phyloP scores from a whole-genome alignment of 2,888 invertebrate species.

The Nomada flava region DNA sequence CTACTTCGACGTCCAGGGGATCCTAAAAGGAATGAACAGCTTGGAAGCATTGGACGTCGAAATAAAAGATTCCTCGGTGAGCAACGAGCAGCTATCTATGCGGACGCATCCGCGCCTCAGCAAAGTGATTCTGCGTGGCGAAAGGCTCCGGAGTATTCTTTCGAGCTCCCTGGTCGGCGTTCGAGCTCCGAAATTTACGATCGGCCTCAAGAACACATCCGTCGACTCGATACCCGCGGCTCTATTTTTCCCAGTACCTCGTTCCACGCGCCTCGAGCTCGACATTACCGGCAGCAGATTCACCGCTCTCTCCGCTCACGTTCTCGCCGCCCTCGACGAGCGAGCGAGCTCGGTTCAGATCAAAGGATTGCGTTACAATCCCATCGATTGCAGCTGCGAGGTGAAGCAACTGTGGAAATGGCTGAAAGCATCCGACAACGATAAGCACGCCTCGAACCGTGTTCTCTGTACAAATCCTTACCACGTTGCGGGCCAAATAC shows the following conservation, averaged over 20 bases:
- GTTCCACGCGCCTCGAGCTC: slow-evolving; percentile 92
- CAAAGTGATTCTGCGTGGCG: slow-evolving; percentile 90
- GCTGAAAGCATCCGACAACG: slow-evolving; percentile 86
- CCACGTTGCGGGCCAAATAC: slow-evolving; percentile 88
- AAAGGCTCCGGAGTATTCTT: slow-evolving; percentile 90
- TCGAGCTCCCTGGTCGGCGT: slow-evolving; percentile 94
- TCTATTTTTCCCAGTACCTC: slow-evolving; percentile 93
- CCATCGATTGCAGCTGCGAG: slow-evolving; percentile 94
- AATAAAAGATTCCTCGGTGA: slow-evolving; percentile 92
- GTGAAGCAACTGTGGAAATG: slow-evolving; percentile 92
- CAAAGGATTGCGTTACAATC: slow-evolving; percentile 91
- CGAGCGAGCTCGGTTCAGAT: slow-evolving; percentile 91
- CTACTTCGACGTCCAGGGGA: slow-evolving; percentile 93
- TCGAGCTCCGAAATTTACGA: slow-evolving; percentile 89
- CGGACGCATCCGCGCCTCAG: slow-evolving; percentile 91
- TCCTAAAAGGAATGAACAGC: slow-evolving; percentile 90
- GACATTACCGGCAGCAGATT: slow-evolving; percentile 93
- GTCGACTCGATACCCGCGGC: slow-evolving; percentile 92
- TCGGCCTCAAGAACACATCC: slow-evolving; percentile 93
- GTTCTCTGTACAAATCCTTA: slow-evolving; percentile 89
- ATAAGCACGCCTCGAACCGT: slow-evolving; percentile 75
- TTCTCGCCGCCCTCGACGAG: slow-evolving; percentile 93
- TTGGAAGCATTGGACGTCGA: slow-evolving; percentile 93
- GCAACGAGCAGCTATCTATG: slow-evolving; percentile 92
- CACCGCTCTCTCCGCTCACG: slow-evolving; percentile 90